phyloP scores from a whole-genome alignment of 1,140 invertebrate genomes.

The Palaemon carinicauda region DNA sequence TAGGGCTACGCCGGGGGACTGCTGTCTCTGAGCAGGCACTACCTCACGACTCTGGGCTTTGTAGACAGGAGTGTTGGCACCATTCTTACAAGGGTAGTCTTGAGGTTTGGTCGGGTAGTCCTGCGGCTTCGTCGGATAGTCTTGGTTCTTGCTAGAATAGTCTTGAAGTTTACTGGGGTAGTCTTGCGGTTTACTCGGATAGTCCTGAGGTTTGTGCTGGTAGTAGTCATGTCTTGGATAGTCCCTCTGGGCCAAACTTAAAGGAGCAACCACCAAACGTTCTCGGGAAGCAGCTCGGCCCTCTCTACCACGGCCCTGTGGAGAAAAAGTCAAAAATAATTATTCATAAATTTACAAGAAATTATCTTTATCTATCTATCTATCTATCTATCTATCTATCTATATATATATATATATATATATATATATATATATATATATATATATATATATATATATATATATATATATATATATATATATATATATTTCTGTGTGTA shows the following conservation, averaged over 20 bases:
- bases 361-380: too few species aligned
- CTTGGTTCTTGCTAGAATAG: slow-evolving; percentile 52
- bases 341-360: too few species aligned
- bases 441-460: too few species aligned
- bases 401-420: too few species aligned
- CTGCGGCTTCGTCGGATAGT: slow-evolving; percentile 55
- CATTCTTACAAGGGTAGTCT: slow-evolving; percentile 48
- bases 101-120: slow-evolving; percentile 56
- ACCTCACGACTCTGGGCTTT: slow-evolving; percentile 60
- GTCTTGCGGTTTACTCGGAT: slow-evolving; percentile 48
- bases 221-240: slow-evolving; percentile 57
- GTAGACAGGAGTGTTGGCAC: slow-evolving; percentile 43
- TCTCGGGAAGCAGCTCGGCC: slow-evolving; percentile 36
- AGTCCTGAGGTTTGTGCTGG: slow-evolving; percentile 54
- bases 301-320: slow-evolving; percentile 34
- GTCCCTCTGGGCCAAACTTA: slow-evolving; percentile 43
- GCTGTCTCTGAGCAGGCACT: slow-evolving; percentile 49
- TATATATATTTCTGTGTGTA: too few species aligned
- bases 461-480: too few species aligned
- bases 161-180: slow-evolving; percentile 50
- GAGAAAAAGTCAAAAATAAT: background rate
- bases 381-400: too few species aligned
- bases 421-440: too few species aligned
- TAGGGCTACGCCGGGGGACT: slow-evolving; percentile 41
- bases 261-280: slow-evolving; percentile 15